Evolutionary conservation across 1,140 invertebrate genomes (phyloP).

Genomic region (Trichonephila clavata): DNA sequence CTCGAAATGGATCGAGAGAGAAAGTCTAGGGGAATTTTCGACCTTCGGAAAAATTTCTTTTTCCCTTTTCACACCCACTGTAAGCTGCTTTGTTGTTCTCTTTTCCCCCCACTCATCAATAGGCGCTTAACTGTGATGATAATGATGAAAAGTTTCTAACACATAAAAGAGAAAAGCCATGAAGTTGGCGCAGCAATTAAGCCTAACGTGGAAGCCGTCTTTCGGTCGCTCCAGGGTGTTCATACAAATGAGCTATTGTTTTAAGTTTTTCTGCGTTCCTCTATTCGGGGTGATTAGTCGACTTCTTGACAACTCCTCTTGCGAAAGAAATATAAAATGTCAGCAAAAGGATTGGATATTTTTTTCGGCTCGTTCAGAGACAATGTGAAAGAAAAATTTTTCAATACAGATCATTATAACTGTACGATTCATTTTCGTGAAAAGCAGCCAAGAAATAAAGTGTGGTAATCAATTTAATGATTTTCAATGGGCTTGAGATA

Average conservation of each 20-base stretch:
- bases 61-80: constrained; percentile 19
- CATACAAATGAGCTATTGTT: constrained; percentile 75
- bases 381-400: constrained; percentile 36
- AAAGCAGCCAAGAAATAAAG: neutral
- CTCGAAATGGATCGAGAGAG: constrained; percentile 39
- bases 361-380: neutral
- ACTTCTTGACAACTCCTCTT: constrained; percentile 54
- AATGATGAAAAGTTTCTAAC: constrained; percentile 75
- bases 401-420: constrained; percentile 38
- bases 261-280: constrained; percentile 67
- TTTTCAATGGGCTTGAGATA: neutral
- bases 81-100: constrained; percentile 56
- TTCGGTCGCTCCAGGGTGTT: constrained; percentile 71
- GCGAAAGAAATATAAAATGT: constrained; percentile 59
- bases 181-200: constrained; percentile 67
- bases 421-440: neutral
- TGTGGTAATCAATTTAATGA: constrained; percentile 28
- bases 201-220: constrained; percentile 60
- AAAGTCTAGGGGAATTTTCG: constrained; percentile 13
- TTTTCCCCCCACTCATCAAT: constrained; percentile 45
- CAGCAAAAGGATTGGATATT: constrained; percentile 49
- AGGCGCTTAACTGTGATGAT: constrained; percentile 71
- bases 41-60: constrained; percentile 8
- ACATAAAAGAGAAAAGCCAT: constrained; percentile 50
- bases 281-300: constrained; percentile 68